These are phyloP conservation scores for Hydrolagus affinis DNA, from an alignment of 2,113 vertebrate species.

Conservation along the genomic window DNA sequence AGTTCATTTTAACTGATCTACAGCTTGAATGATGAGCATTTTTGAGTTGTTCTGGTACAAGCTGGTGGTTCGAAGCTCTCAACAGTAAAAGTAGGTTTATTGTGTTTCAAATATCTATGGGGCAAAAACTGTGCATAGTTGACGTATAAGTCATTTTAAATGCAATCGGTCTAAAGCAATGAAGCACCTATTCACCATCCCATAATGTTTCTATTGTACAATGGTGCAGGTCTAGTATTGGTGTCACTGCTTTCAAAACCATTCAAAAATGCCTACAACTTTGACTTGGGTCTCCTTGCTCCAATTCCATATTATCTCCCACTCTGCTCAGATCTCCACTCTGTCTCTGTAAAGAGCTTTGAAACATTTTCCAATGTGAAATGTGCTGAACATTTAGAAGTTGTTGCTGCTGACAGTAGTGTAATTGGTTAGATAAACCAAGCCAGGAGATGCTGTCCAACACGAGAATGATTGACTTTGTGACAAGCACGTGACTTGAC, in stretches of 20 bases:
- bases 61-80: background rate
- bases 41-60: background rate
- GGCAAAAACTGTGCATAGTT: background rate
- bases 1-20: slow-evolving; percentile 8
- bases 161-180: slow-evolving; percentile 16
- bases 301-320: no score
- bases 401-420: no score
- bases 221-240: background rate
- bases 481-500: no score
- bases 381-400: no score
- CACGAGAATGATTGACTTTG: no score
- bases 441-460: no score
- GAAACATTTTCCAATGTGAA: no score
- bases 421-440: no score
- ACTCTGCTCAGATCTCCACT: no score
- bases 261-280: no score
- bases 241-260: background rate
- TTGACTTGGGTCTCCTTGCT: no score
- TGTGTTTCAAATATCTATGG: background rate
- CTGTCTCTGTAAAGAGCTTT: no score
- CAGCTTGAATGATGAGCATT: background rate
- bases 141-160: slow-evolving; percentile 16
- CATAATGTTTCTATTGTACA: slow-evolving; percentile 14
- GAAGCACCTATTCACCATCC: background rate
- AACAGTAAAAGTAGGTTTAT: background rate